These are phyloP conservation scores for Lasioglossum villosulum DNA, from an alignment of 2,888 invertebrate species.

Conservation along the genomic window DNA sequence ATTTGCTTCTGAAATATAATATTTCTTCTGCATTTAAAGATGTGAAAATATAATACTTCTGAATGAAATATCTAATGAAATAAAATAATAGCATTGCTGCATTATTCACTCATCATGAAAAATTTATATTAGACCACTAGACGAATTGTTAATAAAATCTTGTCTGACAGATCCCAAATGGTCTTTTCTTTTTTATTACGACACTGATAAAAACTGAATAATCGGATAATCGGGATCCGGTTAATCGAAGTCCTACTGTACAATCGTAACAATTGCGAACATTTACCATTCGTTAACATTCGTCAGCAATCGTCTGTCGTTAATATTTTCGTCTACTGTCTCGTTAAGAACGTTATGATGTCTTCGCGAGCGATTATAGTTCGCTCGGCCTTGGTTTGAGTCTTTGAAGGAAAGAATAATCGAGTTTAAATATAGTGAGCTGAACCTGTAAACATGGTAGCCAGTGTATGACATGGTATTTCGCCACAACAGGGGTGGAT, in stretches of 20 bases:
- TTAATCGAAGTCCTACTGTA: too few relatives aligned
- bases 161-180: neutral
- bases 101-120: neutral
- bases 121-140: neutral
- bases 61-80: too few relatives aligned
- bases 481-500: neutral
- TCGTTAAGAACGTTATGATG: neutral
- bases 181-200: neutral
- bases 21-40: neutral
- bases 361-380: neutral
- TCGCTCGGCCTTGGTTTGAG: conserved; percentile 23
- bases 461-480: neutral
- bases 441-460: conserved; percentile 31
- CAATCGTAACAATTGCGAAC: neutral
- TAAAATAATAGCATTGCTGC: too few relatives aligned
- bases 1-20: neutral
- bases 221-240: too few relatives aligned
- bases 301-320: neutral
- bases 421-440: conserved; percentile 38
- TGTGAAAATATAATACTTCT: neutral
- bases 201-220: neutral
- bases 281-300: neutral
- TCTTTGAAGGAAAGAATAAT: conserved; percentile 28
- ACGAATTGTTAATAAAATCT: neutral
- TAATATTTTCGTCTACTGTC: conserved; percentile 1